A percentile compares a stretch with the other conserved stretches of the same genome.
These are phyloP conservation scores for Diarsia rubi DNA, from an alignment of 2,888 invertebrate species.

Conservation along the genomic window DNA sequence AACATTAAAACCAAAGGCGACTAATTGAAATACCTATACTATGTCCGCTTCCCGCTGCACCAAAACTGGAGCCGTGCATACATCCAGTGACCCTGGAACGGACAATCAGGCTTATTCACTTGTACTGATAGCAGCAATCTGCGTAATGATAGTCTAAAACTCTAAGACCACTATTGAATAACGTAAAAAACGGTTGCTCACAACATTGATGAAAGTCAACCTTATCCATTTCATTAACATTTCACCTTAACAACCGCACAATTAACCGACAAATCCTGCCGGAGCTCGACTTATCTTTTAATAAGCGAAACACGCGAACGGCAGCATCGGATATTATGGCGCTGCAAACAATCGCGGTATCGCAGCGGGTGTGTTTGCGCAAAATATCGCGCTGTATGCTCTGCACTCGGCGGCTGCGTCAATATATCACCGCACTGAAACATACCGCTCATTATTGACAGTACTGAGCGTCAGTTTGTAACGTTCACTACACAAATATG, in stretches of 20 bases:
- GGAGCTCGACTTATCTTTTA: slow-evolving; percentile 38
- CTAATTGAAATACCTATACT: too few species aligned
- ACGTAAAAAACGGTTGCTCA: not conserved
- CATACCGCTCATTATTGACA: slow-evolving; percentile 57
- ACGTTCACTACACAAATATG: not conserved
- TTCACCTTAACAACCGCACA: slow-evolving; percentile 18
- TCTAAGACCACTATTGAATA: not conserved
- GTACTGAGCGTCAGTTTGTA: slow-evolving; percentile 24
- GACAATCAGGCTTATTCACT: too few species aligned
- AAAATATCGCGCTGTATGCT: slow-evolving; percentile 56
- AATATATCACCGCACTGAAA: slow-evolving; percentile 34
- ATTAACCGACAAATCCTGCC: slow-evolving; percentile 11
- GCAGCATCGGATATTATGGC: slow-evolving; percentile 19
- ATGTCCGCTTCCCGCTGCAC: too few species aligned
- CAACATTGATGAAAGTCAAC: not conserved
- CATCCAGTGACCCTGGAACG: too few species aligned
- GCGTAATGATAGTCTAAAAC: not conserved
- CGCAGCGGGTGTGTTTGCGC: slow-evolving; percentile 38
- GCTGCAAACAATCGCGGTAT: slow-evolving; percentile 17
- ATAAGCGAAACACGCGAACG: slow-evolving; percentile 21
- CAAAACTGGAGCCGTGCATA: too few species aligned
- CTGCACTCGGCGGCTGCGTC: slow-evolving; percentile 47
- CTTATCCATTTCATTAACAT: slow-evolving; percentile 13
- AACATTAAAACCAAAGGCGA: too few species aligned
- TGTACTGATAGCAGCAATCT: not conserved